Base-by-base conservation (phyloP, 1,140 invertebrate genomes). In the Trissolcus basalis region DNA sequence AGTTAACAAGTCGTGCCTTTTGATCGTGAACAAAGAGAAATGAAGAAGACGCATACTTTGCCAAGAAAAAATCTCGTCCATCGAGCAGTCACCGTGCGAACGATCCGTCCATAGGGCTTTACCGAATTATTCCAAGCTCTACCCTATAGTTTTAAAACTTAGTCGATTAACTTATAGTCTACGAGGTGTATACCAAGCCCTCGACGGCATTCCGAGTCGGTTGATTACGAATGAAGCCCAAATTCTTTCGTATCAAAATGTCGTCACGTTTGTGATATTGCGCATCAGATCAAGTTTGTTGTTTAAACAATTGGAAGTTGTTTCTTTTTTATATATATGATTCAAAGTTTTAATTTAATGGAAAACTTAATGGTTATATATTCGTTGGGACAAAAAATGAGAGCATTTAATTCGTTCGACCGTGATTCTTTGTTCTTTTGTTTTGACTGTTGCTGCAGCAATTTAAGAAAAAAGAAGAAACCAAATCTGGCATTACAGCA, bases 61-160 rank as follows among this genome's bases (percentile, higher is more conserved):
- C 73, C 67, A 71, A 79, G 71, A 71, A 68, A n/a, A n/a, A 54
- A 63, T 82, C 79, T 85, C 82, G 84, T 86, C 83, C 84, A 83
- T 83, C 82, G 81, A 85, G 80, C 75, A 83, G 79, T 82, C 80
- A 82, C 77, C 77, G 78, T 82, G 80, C 78, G 81, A 84, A 85
- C 73, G 70, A 86, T 86, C 72, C 72, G 73, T 76, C 84, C 84
- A 86, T 83, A 83, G 83, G 78, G 85, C 85, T 86, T 85, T 82
- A 85, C 75, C 73, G 78, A 85, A 80, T 81, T 81, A 84, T 84
- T 85, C 81, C 82, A 80, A 86, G 82, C 82, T 85, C 79, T 83
- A 83, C 80, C 70, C 56, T 68, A 72, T 83, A 84, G 78, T 78
- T 80, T 82, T 68, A 77, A 77, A 64, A 13, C 3, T 75, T 71